phyloP scores from a whole-genome alignment of 2,888 invertebrate species.

The Dysmachus trigonus region DNA sequence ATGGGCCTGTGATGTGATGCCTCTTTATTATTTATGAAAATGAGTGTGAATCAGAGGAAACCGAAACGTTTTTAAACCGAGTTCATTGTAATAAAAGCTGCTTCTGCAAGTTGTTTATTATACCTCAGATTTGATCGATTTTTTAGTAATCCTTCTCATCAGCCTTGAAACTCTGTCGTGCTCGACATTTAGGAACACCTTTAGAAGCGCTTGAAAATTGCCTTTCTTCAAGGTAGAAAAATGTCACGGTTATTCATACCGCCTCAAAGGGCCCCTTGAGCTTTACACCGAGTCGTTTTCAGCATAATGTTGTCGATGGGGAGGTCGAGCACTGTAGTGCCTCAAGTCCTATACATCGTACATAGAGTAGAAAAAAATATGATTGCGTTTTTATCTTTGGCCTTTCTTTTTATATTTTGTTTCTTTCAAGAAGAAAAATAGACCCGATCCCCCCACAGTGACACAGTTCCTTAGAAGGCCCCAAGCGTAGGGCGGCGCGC shows the following conservation, averaged over 20 bases:
- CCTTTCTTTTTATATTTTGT: not conserved
- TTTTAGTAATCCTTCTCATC: not conserved
- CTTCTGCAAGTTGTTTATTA: no score
- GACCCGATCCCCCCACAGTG: not conserved
- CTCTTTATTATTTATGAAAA: no score
- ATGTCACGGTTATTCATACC: not conserved
- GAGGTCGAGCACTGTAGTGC: not conserved
- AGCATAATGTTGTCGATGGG: not conserved
- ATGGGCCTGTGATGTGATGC: no score
- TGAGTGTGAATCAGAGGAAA: no score
- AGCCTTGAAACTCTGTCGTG: not conserved
- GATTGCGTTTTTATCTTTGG: not conserved
- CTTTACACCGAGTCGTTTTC: not conserved
- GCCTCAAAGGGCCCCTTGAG: not conserved
- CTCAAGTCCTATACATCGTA: not conserved
- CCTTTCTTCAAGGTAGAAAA: not conserved
- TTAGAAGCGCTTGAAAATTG: not conserved
- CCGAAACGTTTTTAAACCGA: no score
- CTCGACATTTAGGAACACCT: not conserved
- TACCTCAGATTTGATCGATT: not conserved
- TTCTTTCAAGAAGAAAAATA: not conserved
- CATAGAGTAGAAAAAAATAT: not conserved
- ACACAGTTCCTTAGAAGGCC: not conserved
- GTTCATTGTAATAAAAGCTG: no score
- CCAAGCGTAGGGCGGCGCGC: not conserved